Evolutionary conservation across 2,888 invertebrate species (phyloP), one percentile per base, ranked within the genome.

Genomic region (Suillia variegata): DNA sequence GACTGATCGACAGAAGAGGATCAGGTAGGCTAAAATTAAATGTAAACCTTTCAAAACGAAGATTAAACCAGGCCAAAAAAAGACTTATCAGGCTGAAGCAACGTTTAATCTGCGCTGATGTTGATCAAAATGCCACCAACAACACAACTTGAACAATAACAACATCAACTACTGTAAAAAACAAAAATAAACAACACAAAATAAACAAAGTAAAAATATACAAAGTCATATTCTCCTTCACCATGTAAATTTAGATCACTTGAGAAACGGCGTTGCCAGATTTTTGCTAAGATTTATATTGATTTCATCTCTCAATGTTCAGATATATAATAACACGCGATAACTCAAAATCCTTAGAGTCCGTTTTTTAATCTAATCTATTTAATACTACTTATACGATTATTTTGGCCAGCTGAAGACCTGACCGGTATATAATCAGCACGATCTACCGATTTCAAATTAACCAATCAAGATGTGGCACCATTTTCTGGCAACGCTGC

Each of bases 51-150:
- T 26, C 6, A 26, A 6, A 45, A 8, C 13, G 18, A 20, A 4
- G 18, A 45, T 45, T 18, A 20, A 45, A 13, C 45, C 17, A 45
- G 18, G 20, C 18, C 8, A 3, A 18, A 20, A 17, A 3, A 18
- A 17, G 20, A 18, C 18, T 45, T 17, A 20, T 38, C 38, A 13
- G 45, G 20, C 20, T 17, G 18, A 13, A 45, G 3, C 45, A 20
- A 18, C 17, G 20, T 13, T 45, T 18, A 45, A 45, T 18, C 45
- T 20, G 18, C 4, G 6, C 45, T 18, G 5, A 45, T 18, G 18
- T 45, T 20, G 45, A 45, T 17, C 20, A 20, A 18, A 45, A 45
- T 45, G 45, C 45, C 45, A 45, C 45, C 45, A 45, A 45, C 45
- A n/a, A n/a, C 45, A 8, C 18, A 45, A 45, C 17, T 8, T 4